Evolutionary conservation across 2,797 vertebrate species (phyloP).

Genomic region (Lepus townsendii): DNA sequence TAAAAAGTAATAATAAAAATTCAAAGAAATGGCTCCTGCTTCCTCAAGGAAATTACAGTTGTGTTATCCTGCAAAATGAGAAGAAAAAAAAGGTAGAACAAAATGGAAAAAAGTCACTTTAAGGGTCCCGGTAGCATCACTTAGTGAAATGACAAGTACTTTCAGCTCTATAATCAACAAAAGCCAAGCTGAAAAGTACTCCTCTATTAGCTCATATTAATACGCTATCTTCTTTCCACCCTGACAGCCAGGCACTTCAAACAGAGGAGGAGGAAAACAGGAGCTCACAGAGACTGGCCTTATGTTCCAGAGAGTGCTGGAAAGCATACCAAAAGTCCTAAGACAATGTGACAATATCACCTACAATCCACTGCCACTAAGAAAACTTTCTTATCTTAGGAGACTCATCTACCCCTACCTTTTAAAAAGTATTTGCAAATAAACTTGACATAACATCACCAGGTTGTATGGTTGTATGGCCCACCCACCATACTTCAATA

Average conservation of each 20-base stretch:
- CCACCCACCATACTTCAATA: neutral
- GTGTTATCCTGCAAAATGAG: neutral
- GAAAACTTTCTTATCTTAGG: slow-evolving; percentile 19
- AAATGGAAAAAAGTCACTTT: neutral
- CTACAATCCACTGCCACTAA: neutral
- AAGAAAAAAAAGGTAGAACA: slow-evolving; percentile 3
- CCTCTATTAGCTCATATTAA: slow-evolving; percentile 17
- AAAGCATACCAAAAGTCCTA: slow-evolving; percentile 10
- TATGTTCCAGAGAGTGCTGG: neutral
- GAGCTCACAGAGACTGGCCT: neutral
- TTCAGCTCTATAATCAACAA: neutral
- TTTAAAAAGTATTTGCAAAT: slow-evolving; percentile 16
- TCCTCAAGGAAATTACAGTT: neutral
- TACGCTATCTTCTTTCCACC: neutral
- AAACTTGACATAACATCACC: neutral
- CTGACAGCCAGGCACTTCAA: neutral
- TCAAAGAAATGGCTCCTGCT: neutral
- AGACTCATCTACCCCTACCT: neutral
- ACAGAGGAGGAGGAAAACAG: neutral
- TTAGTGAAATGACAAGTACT: neutral
- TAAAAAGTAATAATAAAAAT: neutral
- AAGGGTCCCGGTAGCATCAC: neutral
- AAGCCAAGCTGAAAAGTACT: neutral
- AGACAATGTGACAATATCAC: neutral
- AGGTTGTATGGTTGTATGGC: neutral